phyloP scores from a whole-genome alignment of 2,113 vertebrate genomes.

The Dicrurus megarhynchus region DNA sequence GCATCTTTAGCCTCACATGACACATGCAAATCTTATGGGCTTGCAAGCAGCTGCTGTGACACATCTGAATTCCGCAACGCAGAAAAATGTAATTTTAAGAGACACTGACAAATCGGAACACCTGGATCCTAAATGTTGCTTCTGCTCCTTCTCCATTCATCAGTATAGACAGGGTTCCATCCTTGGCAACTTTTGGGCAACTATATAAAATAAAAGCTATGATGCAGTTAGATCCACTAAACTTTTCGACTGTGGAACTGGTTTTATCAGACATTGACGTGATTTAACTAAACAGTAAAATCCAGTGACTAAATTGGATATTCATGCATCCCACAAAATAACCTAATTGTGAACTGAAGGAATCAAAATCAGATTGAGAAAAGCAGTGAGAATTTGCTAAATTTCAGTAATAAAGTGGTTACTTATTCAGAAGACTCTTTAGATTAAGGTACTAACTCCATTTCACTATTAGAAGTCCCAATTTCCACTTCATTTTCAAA shows the following conservation, averaged over 20 bases:
- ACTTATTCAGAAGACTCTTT: neutral
- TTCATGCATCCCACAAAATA: neutral
- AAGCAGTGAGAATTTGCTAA: neutral
- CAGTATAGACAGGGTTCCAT: constrained; percentile 67
- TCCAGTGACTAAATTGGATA: neutral
- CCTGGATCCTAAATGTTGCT: constrained; percentile 75
- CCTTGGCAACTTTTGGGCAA: constrained; percentile 65
- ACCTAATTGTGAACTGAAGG: neutral
- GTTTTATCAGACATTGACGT: neutral
- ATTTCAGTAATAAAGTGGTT: neutral
- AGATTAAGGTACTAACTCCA: neutral
- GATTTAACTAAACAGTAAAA: neutral
- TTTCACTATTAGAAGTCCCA: neutral
- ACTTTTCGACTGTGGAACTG: neutral
- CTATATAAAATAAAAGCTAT: constrained; percentile 25
- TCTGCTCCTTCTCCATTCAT: constrained; percentile 71
- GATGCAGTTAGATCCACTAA: neutral
- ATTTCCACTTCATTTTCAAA: neutral
- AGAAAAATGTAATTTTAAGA: constrained; percentile 73
- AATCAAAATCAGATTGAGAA: neutral
- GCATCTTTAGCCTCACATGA: neutral
- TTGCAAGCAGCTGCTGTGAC: constrained; percentile 66
- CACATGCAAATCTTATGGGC: constrained; percentile 41
- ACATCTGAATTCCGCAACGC: constrained; percentile 54
- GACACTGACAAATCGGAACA: constrained; percentile 77